These are phyloP conservation scores for Hemiscyllium ocellatum DNA, from an alignment of 2,113 vertebrate species.

Conservation along the genomic window DNA sequence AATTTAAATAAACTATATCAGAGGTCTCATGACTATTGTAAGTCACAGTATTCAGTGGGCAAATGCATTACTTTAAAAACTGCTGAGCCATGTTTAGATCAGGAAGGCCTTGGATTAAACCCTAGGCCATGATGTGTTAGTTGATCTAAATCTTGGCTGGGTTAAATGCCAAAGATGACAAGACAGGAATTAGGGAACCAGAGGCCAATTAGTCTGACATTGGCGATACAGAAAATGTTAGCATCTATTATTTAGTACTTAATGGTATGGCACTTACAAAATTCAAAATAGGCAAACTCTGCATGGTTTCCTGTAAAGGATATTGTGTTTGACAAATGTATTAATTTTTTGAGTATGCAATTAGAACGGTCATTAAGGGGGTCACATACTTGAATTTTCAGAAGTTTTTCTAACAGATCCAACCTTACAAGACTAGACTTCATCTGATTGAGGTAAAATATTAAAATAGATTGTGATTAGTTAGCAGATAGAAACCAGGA, in stretches of 20 bases:
- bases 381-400: neutral
- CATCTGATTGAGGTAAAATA: neutral
- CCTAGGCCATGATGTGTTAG: neutral
- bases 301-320: neutral
- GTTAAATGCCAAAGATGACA: neutral
- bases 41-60: too few relatives aligned
- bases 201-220: neutral
- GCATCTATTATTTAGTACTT: neutral
- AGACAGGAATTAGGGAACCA: neutral
- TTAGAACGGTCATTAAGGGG: neutral
- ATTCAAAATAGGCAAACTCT: neutral
- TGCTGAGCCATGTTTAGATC: neutral
- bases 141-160: neutral
- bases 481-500: neutral
- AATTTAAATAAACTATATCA: too few relatives aligned
- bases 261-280: neutral
- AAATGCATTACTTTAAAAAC: neutral
- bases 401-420: neutral
- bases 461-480: neutral
- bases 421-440: neutral
- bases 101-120: neutral
- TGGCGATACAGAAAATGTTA: neutral
- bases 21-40: too few relatives aligned
- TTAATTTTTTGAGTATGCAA: neutral
- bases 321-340: neutral